Conservation (phyloP, 2,113 vertebrate species). For the Agelaius tricolor region DNA sequence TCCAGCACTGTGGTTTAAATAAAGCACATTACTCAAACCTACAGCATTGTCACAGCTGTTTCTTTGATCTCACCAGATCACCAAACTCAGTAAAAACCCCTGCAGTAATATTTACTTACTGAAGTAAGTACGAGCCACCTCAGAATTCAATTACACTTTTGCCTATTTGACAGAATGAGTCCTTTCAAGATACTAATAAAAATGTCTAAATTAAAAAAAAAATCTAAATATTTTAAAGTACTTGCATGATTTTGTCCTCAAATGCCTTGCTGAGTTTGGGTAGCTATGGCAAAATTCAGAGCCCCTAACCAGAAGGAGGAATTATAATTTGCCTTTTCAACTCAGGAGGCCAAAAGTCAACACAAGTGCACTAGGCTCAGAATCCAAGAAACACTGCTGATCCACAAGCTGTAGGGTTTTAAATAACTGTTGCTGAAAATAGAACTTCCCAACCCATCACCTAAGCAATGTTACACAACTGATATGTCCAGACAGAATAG, state of each 20-base stretch:
- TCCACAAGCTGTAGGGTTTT: background rate
- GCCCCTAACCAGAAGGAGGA: background rate
- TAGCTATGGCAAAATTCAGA: background rate
- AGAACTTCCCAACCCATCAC: constrained; percentile 43
- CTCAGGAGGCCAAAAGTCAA: background rate
- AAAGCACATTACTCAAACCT: constrained; percentile 17
- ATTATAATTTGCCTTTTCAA: background rate
- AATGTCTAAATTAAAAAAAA: background rate
- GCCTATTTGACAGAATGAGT: background rate
- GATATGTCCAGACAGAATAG: background rate
- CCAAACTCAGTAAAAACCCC: background rate
- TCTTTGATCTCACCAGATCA: background rate
- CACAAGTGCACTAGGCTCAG: background rate
- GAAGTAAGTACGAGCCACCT: background rate
- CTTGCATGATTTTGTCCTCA: background rate
- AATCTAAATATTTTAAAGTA: background rate
- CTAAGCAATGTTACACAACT: background rate
- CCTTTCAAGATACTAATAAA: background rate
- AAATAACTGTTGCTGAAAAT: constrained; percentile 63
- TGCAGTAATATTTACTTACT: background rate
- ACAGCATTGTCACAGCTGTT: background rate
- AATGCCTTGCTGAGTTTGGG: background rate
- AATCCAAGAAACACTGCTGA: constrained; percentile 4
- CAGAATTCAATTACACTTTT: background rate
- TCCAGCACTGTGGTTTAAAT: background rate